A percentile compares a stretch with the other conserved stretches of the same genome.
phyloP scores from a whole-genome alignment of 1,140 invertebrate genomes.

The Danaus plexippus region DNA sequence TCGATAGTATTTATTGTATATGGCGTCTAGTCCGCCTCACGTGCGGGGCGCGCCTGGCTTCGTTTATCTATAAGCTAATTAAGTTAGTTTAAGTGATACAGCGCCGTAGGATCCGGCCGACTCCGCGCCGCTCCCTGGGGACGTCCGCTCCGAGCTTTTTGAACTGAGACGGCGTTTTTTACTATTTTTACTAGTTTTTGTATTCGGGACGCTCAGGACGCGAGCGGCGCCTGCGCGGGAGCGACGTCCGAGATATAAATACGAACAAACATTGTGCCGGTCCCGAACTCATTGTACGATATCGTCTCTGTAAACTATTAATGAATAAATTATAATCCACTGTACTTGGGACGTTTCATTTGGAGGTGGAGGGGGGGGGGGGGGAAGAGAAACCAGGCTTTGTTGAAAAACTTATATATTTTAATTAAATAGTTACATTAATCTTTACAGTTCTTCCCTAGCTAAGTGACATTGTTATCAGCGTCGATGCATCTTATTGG shows the following conservation, averaged over 20 bases:
- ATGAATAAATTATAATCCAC: conserved; percentile 71
- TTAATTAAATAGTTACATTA: conserved; percentile 71
- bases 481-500: conserved; percentile 65
- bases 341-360: conserved; percentile 51
- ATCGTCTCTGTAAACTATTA: conserved; percentile 70
- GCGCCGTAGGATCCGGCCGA: conserved; percentile 41
- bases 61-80: conserved; percentile 45
- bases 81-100: conserved; percentile 50
- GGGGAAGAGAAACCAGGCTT: conserved; percentile 23
- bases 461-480: conserved; percentile 59
- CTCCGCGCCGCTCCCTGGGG: conserved; percentile 23
- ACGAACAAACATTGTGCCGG: conserved; percentile 31
- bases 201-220: conserved; percentile 22
- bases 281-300: conserved; percentile 51
- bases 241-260: conserved; percentile 23
- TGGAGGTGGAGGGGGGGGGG: too few relatives aligned
- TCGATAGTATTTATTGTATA: conserved; percentile 50
- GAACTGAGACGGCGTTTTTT: conserved; percentile 31
- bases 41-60: conserved; percentile 38
- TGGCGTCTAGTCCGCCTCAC: conserved; percentile 46
- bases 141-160: conserved; percentile 48
- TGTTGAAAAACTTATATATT: conserved; percentile 69
- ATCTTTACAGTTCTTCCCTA: conserved; percentile 68
- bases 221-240: conserved; percentile 5
- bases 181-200: conserved; percentile 30